Base-by-base conservation (phyloP, 2,113 vertebrate genomes). In the Labeo catla region DNA sequence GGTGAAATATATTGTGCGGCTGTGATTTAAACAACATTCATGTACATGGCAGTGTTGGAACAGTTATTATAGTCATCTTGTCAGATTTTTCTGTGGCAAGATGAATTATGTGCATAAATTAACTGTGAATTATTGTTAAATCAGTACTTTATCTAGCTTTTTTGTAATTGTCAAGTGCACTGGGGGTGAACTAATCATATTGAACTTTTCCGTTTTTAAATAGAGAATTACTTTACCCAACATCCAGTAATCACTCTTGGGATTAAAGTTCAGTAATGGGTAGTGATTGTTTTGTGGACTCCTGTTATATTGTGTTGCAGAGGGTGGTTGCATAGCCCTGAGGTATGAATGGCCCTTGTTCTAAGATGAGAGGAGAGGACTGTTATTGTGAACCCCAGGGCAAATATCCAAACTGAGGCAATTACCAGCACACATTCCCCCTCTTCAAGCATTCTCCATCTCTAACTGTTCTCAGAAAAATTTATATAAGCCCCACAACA, bases 91-190 rank as follows among this genome's bases (percentile, higher is more conserved):
- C 23, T 36, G 15, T 34, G 76, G 49, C 28, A 52, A 3, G 9
- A 50, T 72, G 19, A 83, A 73, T 83, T 45, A 73, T 83, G 49
- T 61, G 77, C 74, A 77, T 77, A 54, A 77, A 77, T 52, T 52
- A 77, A 52, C 23, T 49, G 2, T 81, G 21, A 45, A 23, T 68
- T 82, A 68, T 12, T 82, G 43, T 82, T 21, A 68, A 50, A 68
- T 36, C 45, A 2, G 15, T 66, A 23, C 78, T 81, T 80, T 61
- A 50, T 16, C 39, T 81, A 15, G 19, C 52, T 36, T 73, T 15
- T 45, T 43, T n/a, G 50, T 39, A 83, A 45, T 72, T 73, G 49
- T 57, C 34, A 16, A 9, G 47, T 73, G 34, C 50, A 45, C 50
- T 83, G 47, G 15, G 47, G 28, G 28, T 39, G 47, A 82, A 82